A percentile compares a stretch with the other conserved stretches of the same genome.
These are phyloP conservation scores for Drosophila fuyamai DNA, from an alignment of 1,140 invertebrate genomes.

Conservation along the genomic window DNA sequence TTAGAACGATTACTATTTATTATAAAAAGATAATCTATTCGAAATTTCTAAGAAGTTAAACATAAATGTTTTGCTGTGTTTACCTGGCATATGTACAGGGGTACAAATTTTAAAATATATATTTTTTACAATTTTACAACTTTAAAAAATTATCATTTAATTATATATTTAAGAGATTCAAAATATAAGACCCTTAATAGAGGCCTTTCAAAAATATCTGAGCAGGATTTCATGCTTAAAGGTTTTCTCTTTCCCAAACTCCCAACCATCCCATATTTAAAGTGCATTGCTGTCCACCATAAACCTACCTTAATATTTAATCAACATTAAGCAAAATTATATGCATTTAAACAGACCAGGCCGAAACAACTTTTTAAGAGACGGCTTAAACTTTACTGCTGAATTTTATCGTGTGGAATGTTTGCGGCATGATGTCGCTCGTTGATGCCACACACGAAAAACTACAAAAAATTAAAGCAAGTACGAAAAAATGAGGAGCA, in stretches of 20 bases:
- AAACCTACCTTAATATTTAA: constrained; percentile 29
- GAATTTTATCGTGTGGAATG: constrained; percentile 62
- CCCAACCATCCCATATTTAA: neutral
- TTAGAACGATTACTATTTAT: too few relatives aligned
- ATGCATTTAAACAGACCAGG: constrained; percentile 12
- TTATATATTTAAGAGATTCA: neutral
- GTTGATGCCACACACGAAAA: constrained; percentile 32
- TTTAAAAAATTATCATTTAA: neutral
- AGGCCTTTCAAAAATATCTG: neutral
- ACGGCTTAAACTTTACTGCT: constrained; percentile 51
- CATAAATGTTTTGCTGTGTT: too few relatives aligned
- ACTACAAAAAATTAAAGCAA: constrained; percentile 36
- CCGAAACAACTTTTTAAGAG: constrained; percentile 26
- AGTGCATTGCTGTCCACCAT: neutral
- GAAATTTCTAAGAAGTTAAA: too few relatives aligned
- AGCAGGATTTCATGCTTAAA: constrained; percentile 17
- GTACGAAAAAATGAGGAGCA: constrained; percentile 40
- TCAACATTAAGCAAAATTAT: constrained; percentile 50
- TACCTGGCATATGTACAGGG: too few relatives aligned
- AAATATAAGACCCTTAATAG: neutral
- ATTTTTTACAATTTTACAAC: neutral
- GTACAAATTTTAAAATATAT: too few relatives aligned
- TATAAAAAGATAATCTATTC: too few relatives aligned
- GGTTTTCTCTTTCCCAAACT: neutral
- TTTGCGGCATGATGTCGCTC: constrained; percentile 47